phyloP scores from a whole-genome alignment of 2,888 invertebrate genomes.

The Halictus quadricinctus region DNA sequence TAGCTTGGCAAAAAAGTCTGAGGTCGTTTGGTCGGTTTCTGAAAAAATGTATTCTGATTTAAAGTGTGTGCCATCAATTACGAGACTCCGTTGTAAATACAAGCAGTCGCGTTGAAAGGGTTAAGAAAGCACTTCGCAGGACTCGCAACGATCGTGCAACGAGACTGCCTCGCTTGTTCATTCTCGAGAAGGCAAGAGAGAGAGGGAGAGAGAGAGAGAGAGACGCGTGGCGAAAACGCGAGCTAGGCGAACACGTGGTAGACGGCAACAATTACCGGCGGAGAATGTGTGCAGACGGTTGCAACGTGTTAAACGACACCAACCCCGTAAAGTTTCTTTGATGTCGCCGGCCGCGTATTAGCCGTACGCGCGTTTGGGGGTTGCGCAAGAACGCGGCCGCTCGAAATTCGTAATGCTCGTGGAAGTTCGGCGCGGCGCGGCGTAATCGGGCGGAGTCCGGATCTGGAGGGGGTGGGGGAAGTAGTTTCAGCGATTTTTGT shows the following conservation, averaged over 20 bases:
- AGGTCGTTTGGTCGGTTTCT: too few species aligned
- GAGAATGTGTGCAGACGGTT: conserved; percentile 56
- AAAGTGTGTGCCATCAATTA: neutral
- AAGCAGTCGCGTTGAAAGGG: neutral
- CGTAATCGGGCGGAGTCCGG: conserved; percentile 35
- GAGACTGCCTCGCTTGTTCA: conserved; percentile 59
- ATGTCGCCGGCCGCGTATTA: conserved; percentile 51
- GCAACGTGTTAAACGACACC: conserved; percentile 67
- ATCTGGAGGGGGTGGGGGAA: neutral
- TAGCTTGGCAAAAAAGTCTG: too few species aligned
- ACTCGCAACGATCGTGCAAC: conserved; percentile 37
- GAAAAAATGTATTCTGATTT: too few species aligned
- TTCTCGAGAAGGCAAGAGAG: conserved; percentile 24
- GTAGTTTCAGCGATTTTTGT: conserved; percentile 48
- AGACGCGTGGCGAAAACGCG: conserved; percentile 47
- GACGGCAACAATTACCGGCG: conserved; percentile 62
- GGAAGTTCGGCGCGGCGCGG: conserved; percentile 34
- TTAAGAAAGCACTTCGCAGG: conserved; percentile 10
- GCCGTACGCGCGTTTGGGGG: conserved; percentile 35
- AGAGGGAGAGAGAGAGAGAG: neutral
- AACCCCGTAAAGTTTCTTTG: conserved; percentile 67
- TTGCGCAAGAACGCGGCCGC: conserved; percentile 47
- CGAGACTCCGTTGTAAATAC: neutral
- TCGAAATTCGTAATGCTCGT: conserved; percentile 58
- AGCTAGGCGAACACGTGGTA: conserved; percentile 49